Percentiles rank a stretch among this genome's conserved stretches.
These are phyloP conservation scores for Acrossocheilus wenchowensis DNA, from an alignment of 2,797 vertebrate species.

Conservation along the genomic window DNA sequence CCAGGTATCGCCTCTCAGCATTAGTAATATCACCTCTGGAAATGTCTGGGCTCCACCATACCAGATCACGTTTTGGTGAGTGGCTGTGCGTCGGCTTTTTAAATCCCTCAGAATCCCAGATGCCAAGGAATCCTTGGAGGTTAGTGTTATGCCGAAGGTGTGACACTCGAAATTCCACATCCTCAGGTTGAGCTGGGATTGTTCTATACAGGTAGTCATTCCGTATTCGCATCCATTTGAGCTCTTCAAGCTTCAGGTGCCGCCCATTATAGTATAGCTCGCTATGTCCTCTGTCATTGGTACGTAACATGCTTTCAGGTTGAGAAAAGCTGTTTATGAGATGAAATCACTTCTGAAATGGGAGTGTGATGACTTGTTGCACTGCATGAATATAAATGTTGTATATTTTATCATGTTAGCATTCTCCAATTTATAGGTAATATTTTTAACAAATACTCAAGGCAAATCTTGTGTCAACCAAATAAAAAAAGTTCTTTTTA, in stretches of 20 bases:
- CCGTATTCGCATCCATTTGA: accelerated
- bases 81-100: not conserved
- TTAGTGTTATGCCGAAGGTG: constrained; percentile 41
- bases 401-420: not conserved
- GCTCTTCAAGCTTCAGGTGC: not conserved
- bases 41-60: constrained; percentile 46
- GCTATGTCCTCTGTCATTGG: not conserved
- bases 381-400: not conserved
- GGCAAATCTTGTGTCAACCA: not conserved
- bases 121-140: constrained; percentile 17
- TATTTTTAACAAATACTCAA: not conserved
- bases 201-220: not conserved
- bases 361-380: not conserved
- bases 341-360: not conserved
- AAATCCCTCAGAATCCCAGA: constrained; percentile 35
- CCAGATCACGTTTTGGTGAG: not conserved
- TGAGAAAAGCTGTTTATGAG: not conserved
- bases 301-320: not conserved
- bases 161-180: constrained; percentile 9
- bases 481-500: not conserved
- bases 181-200: not conserved
- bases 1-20: not conserved
- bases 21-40: not conserved
- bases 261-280: not conserved
- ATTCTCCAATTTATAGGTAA: not conserved